Evolutionary conservation across 2,113 vertebrate genomes (phyloP), one percentile per base, ranked within the genome.

Genomic region (Nycticorax nycticorax): DNA sequence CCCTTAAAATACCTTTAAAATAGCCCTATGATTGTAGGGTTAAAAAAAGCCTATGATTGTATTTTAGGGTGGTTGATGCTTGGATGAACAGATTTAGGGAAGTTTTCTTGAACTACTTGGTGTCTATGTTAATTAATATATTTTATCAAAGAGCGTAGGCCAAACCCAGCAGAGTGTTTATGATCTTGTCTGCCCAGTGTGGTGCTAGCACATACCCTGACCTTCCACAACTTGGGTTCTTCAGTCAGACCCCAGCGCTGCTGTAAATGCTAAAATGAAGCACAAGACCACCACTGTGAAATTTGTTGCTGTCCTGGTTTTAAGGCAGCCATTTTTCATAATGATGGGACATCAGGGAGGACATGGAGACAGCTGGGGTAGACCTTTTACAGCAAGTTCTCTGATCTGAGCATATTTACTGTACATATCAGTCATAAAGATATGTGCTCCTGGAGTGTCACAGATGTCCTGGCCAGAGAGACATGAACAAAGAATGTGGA

Each of bases 241-340:
- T 30, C 35, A 89, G 28, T 71, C 73, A 92, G 59, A 50, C 71
- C 71, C 57, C 60, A 81, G 14, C 55, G 30, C 21, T 88, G 17
- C 5, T 76, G n/a, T 89, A 96, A 94, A 87, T 37, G 68, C 23
- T 71, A 92, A 97, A 96, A 96, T 66, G 56, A 96, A 96, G 53
- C 52, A 37, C 37, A 95, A 81, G 81, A 60, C 56, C 39, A 96
- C 77, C 53, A 63, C 56, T 92, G 41, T 64, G 39, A 91, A 94
- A 88, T 86, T 68, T 89, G 33, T 87, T 76, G 45, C 32, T 90
- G 62, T 87, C 60, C 53, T 94, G 9, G n/a, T 92, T 97, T 95
- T 87, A 55, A 95, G 45, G 7, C 71, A 88, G 64, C 32, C 32
- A 57, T 69, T 84, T 92, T 96, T 97, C 85, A 82, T 14, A 2